Percentiles rank a stretch among this genome's conserved stretches.
These are phyloP conservation scores for Desmophyllum pertusum DNA, from an alignment of 92 coral and sea anemone species.

Conservation along the genomic window DNA sequence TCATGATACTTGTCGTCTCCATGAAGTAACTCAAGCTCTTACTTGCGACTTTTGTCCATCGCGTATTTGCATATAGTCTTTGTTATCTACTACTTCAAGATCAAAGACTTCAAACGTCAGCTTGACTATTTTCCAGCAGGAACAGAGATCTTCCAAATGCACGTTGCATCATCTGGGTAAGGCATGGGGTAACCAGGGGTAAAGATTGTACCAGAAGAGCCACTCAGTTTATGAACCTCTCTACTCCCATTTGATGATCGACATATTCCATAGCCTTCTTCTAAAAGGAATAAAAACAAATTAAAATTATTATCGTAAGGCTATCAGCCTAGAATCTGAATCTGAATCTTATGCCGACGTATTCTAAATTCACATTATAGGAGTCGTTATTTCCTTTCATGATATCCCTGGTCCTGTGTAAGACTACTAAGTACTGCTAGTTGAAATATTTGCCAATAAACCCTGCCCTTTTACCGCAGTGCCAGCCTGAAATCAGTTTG, in stretches of 20 bases:
- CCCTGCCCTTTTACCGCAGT: too few relatives aligned
- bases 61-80: not conserved
- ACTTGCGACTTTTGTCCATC: too few relatives aligned
- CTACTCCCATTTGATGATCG: not conserved
- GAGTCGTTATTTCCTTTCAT: too few relatives aligned
- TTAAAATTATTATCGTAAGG: too few relatives aligned
- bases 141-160: conserved; percentile 2
- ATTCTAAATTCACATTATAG: too few relatives aligned
- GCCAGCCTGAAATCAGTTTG: too few relatives aligned
- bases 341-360: too few relatives aligned
- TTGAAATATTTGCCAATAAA: too few relatives aligned
- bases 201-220: conserved; percentile 13
- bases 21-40: too few relatives aligned
- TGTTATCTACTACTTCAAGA: not conserved
- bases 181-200: conserved; percentile 1
- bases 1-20: not conserved
- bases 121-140: conserved; percentile 3
- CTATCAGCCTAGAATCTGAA: too few relatives aligned
- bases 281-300: not conserved
- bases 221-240: not conserved
- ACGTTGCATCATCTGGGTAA: not conserved
- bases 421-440: too few relatives aligned
- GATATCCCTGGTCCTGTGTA: too few relatives aligned
- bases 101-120: not conserved
- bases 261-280: not conserved